Base-by-base conservation (phyloP, 2,113 vertebrate species). In the Stictonetta naevosa region DNA sequence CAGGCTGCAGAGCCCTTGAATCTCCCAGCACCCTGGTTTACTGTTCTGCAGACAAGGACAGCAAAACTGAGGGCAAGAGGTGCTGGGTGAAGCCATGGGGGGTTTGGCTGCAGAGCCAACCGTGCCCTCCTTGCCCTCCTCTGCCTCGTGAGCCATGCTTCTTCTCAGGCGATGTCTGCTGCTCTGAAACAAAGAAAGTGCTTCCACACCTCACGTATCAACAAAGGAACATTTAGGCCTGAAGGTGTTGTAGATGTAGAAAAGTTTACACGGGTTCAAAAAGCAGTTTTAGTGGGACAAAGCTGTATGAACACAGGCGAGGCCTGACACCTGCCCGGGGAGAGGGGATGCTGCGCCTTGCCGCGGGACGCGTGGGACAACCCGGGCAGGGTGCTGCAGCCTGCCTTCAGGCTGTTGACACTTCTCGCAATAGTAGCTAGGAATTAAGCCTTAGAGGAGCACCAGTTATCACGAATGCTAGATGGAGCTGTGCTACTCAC, bases 401-500 rank as follows among this genome's bases (percentile, higher is more conserved):
- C 44, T 6, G 3, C 4, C 6, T 10, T 7, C 8, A 11, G 85
- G 33, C 40, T 66, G 3, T 82, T 31, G 3, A 48, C 4, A 7
- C 53, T 75, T 36, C 8, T 17, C 50, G 20, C 64, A 71, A 13
- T 14, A 52, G 72, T 26, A 50, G 50, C 62, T 58, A 53, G 2
- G 68, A 83, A 53, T 83, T 12, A 33, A 71, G 84, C 60, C 81
- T n/a, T 31, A 20, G 80, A 50, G 86, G 50, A 86, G 95, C 91
- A 66, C 31, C 50, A 2, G n/a, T 86, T 91, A 64, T 44, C 55
- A 8, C 8, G 86, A 81, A 58, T 92, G 95, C 96, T 96, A 96
- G 96, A 59, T 95, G 96, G 96, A 96, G 96, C 96, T 96, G 19
- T 96, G 96, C 83, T 86, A 77, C 93, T 88, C 89, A 0, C 86